Base-by-base conservation (phyloP, 1,140 invertebrate species). In the Trialeurodes vaporariorum region DNA sequence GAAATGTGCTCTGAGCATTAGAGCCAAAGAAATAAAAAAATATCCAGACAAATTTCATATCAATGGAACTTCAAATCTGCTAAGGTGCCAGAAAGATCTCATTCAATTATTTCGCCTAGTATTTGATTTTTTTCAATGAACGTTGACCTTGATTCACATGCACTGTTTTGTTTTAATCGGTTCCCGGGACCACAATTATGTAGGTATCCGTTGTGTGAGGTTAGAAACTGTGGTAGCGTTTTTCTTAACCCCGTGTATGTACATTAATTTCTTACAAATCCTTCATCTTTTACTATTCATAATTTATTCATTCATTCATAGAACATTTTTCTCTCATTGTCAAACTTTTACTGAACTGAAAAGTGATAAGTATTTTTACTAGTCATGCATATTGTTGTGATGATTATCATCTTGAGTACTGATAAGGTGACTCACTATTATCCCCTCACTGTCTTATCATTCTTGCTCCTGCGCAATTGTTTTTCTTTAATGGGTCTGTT, bases 1-100 rank as follows among this genome's bases (percentile, higher is more conserved):
- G 89, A 92, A 77, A 68, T 89, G 67, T 90, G 88, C 78, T 86
- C 86, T 9, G 86, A 49, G 34, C 34, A 49, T 49, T 49, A n/a
- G n/a, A n/a, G n/a, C n/a, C n/a, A n/a, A n/a, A n/a, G n/a, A n/a
- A n/a, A n/a, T n/a, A n/a, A n/a, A n/a, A n/a, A 49, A 49, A 49
- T 49, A 17, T 17, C 17, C 5, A 9, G 5, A 17, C 34, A 49
- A 17, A 49, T 9, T 49, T 49, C 17, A 49, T 9, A 9, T 49
- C 34, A 49, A 49, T 9, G 17, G 34, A 49, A 9, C 17, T 17
- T 49, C 17, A 49, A n/a, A n/a, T n/a, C 17, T 17, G 34, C 17
- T 5, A 49, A 49, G 34, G 34, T 49, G 34, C 34, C 34, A 49
- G 34, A 49, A 49, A 49, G 34, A 49, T 49, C 34, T 49, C 34